phyloP scores from a whole-genome alignment of 2,888 invertebrate species.

The Rhodophaea formosa region DNA sequence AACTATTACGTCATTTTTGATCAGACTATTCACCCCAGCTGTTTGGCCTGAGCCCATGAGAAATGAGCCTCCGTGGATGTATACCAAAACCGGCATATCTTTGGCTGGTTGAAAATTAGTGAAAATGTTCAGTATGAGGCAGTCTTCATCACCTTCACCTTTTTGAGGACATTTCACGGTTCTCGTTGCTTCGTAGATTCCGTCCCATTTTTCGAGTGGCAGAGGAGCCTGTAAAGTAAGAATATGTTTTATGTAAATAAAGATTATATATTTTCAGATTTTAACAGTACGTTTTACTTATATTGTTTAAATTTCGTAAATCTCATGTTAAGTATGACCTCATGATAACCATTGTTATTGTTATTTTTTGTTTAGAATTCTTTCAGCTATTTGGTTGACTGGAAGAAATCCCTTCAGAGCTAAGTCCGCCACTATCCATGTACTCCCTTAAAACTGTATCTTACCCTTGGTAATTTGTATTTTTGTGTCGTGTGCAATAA shows the following conservation, averaged over 20 bases:
- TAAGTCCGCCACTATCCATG: too few species aligned
- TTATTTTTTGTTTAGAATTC: too few species aligned
- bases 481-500: too few species aligned
- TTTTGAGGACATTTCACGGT: slow-evolving; percentile 40
- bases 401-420: too few species aligned
- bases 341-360: too few species aligned
- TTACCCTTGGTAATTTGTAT: too few species aligned
- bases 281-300: too few species aligned
- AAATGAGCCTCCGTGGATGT: slow-evolving; percentile 42
- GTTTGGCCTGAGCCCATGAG: slow-evolving; percentile 35
- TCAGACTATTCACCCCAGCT: slow-evolving; percentile 37
- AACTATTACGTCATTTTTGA: slow-evolving; percentile 37
- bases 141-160: slow-evolving; percentile 43
- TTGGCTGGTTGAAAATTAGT: slow-evolving; percentile 29
- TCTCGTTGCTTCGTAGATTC: slow-evolving; percentile 35
- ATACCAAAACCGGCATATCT: slow-evolving; percentile 37
- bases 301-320: too few species aligned
- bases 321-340: too few species aligned
- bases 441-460: too few species aligned
- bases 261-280: too few species aligned
- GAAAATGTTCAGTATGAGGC: slow-evolving; percentile 44
- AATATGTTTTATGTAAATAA: not conserved
- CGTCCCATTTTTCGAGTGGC: slow-evolving; percentile 35
- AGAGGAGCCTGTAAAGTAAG: slow-evolving; percentile 33
- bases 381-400: too few species aligned